These are phyloP conservation scores for Climacteris rufus DNA, from an alignment of 2,113 vertebrate species.

Conservation along the genomic window DNA sequence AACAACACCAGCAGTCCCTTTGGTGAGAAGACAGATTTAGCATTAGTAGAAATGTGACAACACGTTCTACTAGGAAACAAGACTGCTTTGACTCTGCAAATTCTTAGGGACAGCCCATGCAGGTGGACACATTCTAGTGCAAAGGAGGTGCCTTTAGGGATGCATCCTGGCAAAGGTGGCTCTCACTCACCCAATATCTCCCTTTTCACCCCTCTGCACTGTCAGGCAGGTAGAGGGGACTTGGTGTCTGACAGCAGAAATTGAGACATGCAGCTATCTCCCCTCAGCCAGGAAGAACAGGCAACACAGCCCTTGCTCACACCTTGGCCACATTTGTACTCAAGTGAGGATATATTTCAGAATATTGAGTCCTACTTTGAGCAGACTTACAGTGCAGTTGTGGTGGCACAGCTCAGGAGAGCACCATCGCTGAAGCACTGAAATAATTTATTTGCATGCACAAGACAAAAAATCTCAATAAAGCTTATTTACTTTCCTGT, in stretches of 20 bases:
- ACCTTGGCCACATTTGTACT: background rate
- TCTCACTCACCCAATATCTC: background rate
- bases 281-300: background rate
- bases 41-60: background rate
- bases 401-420: background rate
- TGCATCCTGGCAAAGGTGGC: background rate
- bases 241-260: background rate
- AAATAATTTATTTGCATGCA: background rate
- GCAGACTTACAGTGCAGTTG: background rate
- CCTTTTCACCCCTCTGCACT: background rate
- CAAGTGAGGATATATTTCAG: background rate
- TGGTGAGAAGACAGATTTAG: background rate
- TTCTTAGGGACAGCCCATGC: background rate
- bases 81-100: background rate
- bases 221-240: background rate
- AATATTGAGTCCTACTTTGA: background rate
- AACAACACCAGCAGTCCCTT: background rate
- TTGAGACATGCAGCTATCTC: background rate
- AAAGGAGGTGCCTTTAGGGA: background rate
- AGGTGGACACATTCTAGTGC: background rate
- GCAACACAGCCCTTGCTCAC: background rate
- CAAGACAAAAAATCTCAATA: background rate
- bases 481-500: background rate
- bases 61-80: background rate
- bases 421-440: background rate